phyloP scores from a whole-genome alignment of 2,113 vertebrate species.

The Cygnus atratus region DNA sequence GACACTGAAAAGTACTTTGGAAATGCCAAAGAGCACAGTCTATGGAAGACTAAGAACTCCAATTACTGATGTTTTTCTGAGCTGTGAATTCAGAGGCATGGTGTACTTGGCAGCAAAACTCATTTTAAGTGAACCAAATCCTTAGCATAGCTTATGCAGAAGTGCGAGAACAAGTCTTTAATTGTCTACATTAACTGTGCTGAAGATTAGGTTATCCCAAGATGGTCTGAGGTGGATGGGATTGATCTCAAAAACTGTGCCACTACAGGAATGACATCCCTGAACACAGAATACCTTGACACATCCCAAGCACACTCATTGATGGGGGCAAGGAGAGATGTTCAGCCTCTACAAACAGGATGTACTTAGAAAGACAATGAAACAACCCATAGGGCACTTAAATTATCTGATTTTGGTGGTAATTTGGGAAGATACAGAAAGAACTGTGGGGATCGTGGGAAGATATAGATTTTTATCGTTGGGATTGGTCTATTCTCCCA shows the following conservation, averaged over 20 bases:
- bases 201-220: neutral
- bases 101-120: neutral
- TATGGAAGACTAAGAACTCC: neutral
- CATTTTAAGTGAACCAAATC: conserved; percentile 10
- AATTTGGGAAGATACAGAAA: neutral
- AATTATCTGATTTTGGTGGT: neutral
- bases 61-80: neutral
- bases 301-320: neutral
- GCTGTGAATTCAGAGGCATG: neutral
- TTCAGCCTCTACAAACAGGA: neutral
- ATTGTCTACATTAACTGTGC: neutral
- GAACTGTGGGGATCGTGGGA: neutral
- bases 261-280: neutral
- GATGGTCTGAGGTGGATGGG: neutral
- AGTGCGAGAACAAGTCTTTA: neutral
- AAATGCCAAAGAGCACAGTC: neutral
- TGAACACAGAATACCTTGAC: neutral
- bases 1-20: neutral
- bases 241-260: neutral
- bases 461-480: too few species aligned
- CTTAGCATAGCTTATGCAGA: neutral
- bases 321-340: fast-evolving
- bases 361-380: neutral
- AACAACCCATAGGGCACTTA: neutral
- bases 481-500: too few species aligned